Evolutionary conservation across 2,888 invertebrate species (phyloP).

Genomic region (Protonemura montana): DNA sequence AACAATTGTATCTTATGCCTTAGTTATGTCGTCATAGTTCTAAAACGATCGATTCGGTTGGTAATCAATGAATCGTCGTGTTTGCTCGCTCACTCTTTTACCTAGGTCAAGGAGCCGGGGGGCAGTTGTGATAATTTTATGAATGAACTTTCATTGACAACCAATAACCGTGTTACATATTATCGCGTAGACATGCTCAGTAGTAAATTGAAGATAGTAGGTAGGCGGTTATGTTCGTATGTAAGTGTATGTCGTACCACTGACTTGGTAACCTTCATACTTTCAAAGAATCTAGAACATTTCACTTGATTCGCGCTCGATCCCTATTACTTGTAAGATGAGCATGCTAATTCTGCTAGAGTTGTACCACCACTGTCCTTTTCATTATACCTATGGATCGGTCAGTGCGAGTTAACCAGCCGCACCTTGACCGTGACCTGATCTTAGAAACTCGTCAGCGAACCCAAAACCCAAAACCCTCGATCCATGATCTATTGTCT

Average conservation of each 20-base stretch:
- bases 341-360: background rate
- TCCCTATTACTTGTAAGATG: background rate
- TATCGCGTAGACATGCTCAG: background rate
- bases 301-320: background rate
- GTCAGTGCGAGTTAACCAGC: background rate
- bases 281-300: background rate
- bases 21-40: too few species aligned
- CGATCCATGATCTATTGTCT: too few species aligned
- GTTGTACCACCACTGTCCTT: background rate
- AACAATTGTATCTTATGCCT: too few species aligned
- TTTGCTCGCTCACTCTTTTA: background rate
- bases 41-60: too few species aligned
- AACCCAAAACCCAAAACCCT: too few species aligned
- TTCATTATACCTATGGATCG: background rate
- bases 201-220: conserved; percentile 29
- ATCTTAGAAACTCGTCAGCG: background rate
- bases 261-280: conserved; percentile 29
- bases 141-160: conserved; percentile 34
- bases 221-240: conserved; percentile 18
- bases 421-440: background rate
- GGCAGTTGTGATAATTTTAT: conserved; percentile 15
- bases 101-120: background rate
- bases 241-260: conserved; percentile 29
- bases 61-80: background rate
- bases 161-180: conserved; percentile 29